Base-by-base conservation (phyloP, 2,888 invertebrate species). In the Meandrusa payeni region DNA sequence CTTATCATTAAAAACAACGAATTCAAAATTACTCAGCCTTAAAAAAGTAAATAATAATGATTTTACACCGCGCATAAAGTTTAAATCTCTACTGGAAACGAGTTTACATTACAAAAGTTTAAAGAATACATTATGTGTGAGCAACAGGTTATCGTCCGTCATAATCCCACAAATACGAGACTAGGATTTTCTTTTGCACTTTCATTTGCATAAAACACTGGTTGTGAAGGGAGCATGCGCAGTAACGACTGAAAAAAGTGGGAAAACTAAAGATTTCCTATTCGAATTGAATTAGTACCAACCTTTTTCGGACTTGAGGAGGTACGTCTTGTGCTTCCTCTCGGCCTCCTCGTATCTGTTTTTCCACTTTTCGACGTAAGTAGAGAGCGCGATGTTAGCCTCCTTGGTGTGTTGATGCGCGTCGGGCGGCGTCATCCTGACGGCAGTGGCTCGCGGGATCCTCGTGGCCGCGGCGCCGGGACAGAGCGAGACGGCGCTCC, bases 291-390 rank as follows among this genome's bases (percentile, higher is more conserved):
- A 55, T n/a, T 58, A 57, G 57, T 52, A 81, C 89, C 88, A 72
- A 93, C 94, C 90, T 88, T 92, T 91, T 85, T 93, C 93, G 48
- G 90, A 90, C 73, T 92, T 91, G 51, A 91, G 89, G 36, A 93
- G 86, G 56, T 93, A 75, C 32, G 89, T 70, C 73, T 93, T 93
- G 71, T 93, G 88, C 69, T 90, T 91, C 60, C 90, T 89, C 69
- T 93, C 93, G 3, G 91, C 89, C 28, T 93, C 93, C 60, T 93
- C 93, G 69, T 89, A 93, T 79, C 91, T 91, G 51, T 76, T 83
- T 79, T 91, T 93, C 93, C 93, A 93, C 66, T 89, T 88, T 65
- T 89, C 89, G 36, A 86, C 86, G 68, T 85, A 86, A 48, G 79
- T 83, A 32, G 87, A 83, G 60, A 86, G 75, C 57, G 86, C 85